Conservation (phyloP, 2,113 vertebrate genomes). For the Myrmecophaga tridactyla region DNA sequence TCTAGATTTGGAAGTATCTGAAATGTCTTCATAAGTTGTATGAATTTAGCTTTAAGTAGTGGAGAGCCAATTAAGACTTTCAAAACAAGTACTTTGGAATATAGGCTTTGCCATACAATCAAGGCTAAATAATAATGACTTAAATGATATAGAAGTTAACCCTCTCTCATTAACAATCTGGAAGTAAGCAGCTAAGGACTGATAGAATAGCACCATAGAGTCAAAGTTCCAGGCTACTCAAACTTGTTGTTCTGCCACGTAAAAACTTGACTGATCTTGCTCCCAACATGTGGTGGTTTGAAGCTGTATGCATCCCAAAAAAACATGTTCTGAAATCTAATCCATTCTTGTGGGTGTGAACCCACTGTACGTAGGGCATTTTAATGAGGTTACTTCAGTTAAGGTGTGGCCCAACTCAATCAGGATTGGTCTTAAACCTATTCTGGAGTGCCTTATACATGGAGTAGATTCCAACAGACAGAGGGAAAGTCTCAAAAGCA, state of each 20-base stretch:
- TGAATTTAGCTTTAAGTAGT: background rate
- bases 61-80: background rate
- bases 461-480: too few species aligned
- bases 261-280: background rate
- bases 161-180: too few species aligned
- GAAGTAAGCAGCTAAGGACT: background rate
- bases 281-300: too few species aligned
- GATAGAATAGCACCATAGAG: rapidly evolving
- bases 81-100: background rate
- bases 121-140: background rate
- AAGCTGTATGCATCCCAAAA: too few species aligned
- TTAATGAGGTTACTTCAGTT: too few species aligned
- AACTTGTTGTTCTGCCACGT: background rate
- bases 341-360: too few species aligned
- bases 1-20: background rate
- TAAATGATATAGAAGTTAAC: background rate
- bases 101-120: background rate
- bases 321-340: too few species aligned
- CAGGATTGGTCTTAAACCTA: too few species aligned
- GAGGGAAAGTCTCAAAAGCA: too few species aligned
- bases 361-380: too few species aligned
- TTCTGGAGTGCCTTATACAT: too few species aligned
- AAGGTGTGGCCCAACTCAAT: too few species aligned
- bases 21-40: background rate
- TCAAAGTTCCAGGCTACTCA: background rate